phyloP scores from a whole-genome alignment of 2,113 vertebrate genomes.

The Nycticebus coucang region DNA sequence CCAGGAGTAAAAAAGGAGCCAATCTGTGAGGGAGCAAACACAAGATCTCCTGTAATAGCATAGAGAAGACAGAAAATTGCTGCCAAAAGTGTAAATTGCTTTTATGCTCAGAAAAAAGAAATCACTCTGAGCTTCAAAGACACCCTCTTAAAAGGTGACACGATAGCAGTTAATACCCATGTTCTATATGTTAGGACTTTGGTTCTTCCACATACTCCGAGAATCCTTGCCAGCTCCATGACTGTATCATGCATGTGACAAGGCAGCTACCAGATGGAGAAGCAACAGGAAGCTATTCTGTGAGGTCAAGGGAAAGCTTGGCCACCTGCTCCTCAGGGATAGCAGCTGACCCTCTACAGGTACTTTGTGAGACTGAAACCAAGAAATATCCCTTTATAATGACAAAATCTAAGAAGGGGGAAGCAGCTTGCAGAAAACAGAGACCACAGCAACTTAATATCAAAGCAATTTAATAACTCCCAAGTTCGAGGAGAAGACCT shows the following conservation, averaged over 20 bases:
- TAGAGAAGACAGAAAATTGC: conserved; percentile 69
- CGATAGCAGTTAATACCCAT: conserved; percentile 60
- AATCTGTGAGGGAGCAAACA: conserved; percentile 62
- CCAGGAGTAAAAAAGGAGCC: conserved; percentile 57
- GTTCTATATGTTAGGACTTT: conserved; percentile 15
- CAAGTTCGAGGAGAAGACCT: not conserved
- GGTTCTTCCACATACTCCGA: not conserved
- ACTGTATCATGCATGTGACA: not conserved
- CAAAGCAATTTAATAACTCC: not conserved
- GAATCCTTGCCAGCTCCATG: not conserved
- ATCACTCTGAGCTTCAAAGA: conserved; percentile 65
- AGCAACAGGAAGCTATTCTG: conserved; percentile 58
- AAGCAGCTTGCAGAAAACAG: not conserved
- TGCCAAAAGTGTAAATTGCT: conserved; percentile 70
- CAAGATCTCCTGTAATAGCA: conserved; percentile 72
- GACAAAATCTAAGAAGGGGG: not conserved
- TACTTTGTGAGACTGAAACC: not conserved
- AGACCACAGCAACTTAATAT: not conserved
- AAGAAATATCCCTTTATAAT: conserved; percentile 25
- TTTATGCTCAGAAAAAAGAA: conserved; percentile 51
- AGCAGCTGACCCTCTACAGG: not conserved
- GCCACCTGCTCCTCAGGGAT: not conserved
- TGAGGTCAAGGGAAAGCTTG: conserved; percentile 43
- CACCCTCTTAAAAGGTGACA: conserved; percentile 56
- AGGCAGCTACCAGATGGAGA: conserved; percentile 56